A percentile compares a stretch with the other conserved stretches of the same genome.
These are phyloP conservation scores for Antennarius striatus DNA, from an alignment of 2,113 vertebrate genomes.

Conservation along the genomic window DNA sequence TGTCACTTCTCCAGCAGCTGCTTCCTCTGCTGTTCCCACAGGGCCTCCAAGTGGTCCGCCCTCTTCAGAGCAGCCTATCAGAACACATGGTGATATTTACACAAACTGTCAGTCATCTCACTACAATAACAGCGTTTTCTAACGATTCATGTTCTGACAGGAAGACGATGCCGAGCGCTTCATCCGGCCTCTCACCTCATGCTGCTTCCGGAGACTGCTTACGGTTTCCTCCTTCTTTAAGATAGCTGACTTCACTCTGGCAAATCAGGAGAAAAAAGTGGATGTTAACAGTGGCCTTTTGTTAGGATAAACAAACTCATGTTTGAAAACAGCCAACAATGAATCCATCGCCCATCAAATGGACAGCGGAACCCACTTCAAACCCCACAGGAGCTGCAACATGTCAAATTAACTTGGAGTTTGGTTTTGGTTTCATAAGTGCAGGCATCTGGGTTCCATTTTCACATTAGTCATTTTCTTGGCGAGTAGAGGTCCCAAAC, in stretches of 20 bases:
- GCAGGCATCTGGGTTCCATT: no score
- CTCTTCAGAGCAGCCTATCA: conserved; percentile 86
- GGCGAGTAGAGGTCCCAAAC: no score
- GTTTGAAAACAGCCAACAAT: not conserved
- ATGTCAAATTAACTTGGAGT: no score
- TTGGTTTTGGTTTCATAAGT: no score
- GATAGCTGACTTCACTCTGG: conserved; percentile 90
- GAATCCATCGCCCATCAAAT: no score
- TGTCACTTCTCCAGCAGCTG: conserved; percentile 82
- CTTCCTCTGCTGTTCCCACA: conserved; percentile 86
- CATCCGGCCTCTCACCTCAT: conserved; percentile 77
- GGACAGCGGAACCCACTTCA: no score
- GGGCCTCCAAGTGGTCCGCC: conserved; percentile 87
- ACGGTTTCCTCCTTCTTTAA: conserved; percentile 90
- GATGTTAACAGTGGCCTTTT: not conserved
- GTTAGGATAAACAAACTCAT: no score
- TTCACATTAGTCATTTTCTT: no score
- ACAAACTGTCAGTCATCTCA: conserved; percentile 5
- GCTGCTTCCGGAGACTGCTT: conserved; percentile 85
- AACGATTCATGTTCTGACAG: not conserved
- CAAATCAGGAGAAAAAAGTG: not conserved
- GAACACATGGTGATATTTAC: not conserved
- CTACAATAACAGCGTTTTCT: not conserved
- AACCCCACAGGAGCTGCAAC: no score
- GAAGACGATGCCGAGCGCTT: not conserved